Conservation (phyloP, 2,113 vertebrate genomes). For the Pagrus major region DNA sequence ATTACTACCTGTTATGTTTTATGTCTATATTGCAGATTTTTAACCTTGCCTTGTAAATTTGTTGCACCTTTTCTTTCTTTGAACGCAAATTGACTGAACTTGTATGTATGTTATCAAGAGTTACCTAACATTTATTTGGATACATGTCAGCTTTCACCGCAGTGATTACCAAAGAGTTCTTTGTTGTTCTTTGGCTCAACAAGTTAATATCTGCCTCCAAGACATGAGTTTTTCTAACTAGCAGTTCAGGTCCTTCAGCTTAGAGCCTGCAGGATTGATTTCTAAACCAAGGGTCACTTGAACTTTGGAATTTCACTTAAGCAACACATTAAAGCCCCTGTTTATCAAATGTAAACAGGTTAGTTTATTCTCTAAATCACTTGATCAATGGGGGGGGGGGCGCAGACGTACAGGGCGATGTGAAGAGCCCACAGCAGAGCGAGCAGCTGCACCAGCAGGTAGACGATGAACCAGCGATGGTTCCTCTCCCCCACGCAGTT, state of each 20-base stretch:
- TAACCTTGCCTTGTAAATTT: no score
- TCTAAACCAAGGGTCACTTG: not conserved
- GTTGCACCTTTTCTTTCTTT: no score
- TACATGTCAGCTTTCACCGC: no score
- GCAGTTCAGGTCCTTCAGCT: not conserved
- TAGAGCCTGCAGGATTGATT: not conserved
- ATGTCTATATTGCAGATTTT: no score
- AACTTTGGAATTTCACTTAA: not conserved
- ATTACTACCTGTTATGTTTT: no score
- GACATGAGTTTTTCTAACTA: not conserved
- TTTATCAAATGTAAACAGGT: not conserved
- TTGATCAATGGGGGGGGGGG: no score
- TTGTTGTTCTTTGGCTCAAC: not conserved
- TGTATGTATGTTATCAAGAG: no score
- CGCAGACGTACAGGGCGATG: conserved; percentile 89
- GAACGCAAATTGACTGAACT: no score
- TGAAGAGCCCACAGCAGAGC: conserved; percentile 89
- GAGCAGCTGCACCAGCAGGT: conserved; percentile 89
- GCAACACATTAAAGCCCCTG: not conserved
- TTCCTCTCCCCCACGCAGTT: conserved; percentile 96
- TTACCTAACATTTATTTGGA: no score
- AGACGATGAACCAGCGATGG: conserved; percentile 91
- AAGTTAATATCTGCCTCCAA: no score
- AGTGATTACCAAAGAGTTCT: no score
- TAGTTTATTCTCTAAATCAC: not conserved